Evolutionary conservation across 2,797 vertebrate species (phyloP).

Genomic region (Pterois miles): DNA sequence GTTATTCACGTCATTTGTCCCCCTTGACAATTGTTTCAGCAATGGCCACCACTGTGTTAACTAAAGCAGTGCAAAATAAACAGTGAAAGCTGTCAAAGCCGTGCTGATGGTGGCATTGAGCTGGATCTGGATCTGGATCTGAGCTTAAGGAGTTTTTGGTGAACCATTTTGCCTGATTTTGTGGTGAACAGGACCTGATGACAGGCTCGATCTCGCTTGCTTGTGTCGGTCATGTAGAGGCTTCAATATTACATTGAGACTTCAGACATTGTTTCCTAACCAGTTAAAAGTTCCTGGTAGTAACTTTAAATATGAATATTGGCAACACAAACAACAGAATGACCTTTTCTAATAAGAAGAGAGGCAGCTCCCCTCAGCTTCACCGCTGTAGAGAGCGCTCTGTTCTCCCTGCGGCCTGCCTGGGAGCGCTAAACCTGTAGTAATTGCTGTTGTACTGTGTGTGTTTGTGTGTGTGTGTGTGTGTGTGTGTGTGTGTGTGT

Average conservation of each 20-base stretch:
- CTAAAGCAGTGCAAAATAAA: no score
- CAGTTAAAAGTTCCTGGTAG: background rate
- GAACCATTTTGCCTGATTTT: no score
- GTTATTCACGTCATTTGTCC: no score
- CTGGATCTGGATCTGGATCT: no score
- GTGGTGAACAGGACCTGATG: no score
- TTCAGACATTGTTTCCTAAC: background rate
- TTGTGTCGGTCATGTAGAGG: background rate
- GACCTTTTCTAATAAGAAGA: conserved; percentile 6
- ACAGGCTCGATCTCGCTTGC: no score
- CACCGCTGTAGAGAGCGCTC: background rate
- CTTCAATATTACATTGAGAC: background rate
- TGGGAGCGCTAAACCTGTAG: conserved; percentile 33
- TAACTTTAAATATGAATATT: background rate
- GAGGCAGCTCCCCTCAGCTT: background rate
- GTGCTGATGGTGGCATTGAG: no score
- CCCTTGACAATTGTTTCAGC: no score
- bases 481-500: conserved; percentile 4
- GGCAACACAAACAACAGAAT: background rate
- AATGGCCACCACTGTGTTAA: no score
- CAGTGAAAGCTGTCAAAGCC: no score
- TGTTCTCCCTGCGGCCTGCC: conserved; percentile 20
- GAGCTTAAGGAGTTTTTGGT: no score
- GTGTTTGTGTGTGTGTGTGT: conserved; percentile 4
- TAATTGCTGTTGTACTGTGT: conserved; percentile 50